Evolutionary conservation across 2,113 vertebrate species (phyloP), one percentile per base, ranked within the genome.

Genomic region (Eptesicus fuscus): DNA sequence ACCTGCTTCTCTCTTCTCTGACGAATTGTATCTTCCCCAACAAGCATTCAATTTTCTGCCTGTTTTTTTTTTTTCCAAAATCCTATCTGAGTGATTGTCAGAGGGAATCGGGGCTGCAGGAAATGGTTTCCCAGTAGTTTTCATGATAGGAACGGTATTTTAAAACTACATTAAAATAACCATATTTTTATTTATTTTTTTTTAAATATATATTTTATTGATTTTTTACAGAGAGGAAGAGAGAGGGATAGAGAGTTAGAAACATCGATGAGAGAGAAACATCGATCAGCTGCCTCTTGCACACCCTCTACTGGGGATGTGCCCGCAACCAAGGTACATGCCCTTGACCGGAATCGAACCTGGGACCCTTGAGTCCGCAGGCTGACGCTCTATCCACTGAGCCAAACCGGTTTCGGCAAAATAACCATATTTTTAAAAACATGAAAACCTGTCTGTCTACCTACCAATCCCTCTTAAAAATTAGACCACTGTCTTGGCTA

Each of bases 1-100:
- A 76, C 53, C 3, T 49, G 28, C 71, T 84, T 95, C 71, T 42
- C 71, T 37, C 63, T n/a, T 94, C 32, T 47, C 35, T 51, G 74
- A 78, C 61, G 30, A 93, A 95, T 93, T 73, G 11, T 65, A 70
- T 83, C 78, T 92, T 90, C 28, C 79, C 74, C 78, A 88, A 73
- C 11, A 61, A 93, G 9, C 53, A 96, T 44, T 44, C 82, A 79
- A 83, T 95, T 95, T 94, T 76, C 61, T 82, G 61, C 56, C 70
- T 74, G 88, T 79, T 96, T 95, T 87, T 70, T 82, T 82, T 82
- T 83, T 96, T 94, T 83, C 49, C 91, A 88, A 92, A 94, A 59
- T 91, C 69, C 74, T 74, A 32, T 86, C 59, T 96, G 70, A 90
- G 35, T 86, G 69, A 32, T 86, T 96, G 35, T 93, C 88, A 87